Conservation (phyloP, 64 coral and sea anemone species). For the Porites australiensis region DNA sequence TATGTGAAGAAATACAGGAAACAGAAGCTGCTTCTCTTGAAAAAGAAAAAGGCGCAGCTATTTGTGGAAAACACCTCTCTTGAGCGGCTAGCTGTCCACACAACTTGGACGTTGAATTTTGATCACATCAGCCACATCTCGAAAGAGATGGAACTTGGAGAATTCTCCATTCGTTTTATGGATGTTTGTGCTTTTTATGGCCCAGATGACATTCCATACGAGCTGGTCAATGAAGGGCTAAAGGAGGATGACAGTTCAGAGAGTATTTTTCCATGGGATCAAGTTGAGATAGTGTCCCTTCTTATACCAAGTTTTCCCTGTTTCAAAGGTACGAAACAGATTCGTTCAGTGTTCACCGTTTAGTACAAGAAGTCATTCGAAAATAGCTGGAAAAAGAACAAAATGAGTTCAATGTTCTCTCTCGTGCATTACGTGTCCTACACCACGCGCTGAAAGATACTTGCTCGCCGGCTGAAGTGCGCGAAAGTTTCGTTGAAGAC, state of each 20-base stretch:
- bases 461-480: background rate
- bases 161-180: constrained; percentile 41
- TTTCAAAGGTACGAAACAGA: no score
- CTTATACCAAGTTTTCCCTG: constrained; percentile 40
- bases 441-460: constrained; percentile 38
- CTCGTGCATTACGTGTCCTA: constrained; percentile 40
- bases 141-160: background rate
- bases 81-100: background rate
- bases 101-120: constrained; percentile 72
- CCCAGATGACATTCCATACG: no score
- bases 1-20: constrained; percentile 72
- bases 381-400: background rate
- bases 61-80: constrained; percentile 34
- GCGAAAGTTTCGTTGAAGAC: no score
- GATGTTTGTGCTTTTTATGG: constrained; percentile 62
- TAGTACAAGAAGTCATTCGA: no score
- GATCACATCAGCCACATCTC: constrained; percentile 33
- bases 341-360: no score
- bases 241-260: background rate
- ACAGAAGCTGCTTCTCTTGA: constrained; percentile 47
- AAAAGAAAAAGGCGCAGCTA: constrained; percentile 48
- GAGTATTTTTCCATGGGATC: background rate
- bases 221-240: constrained; percentile 70
- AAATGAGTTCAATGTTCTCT: constrained; percentile 31
- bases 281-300: constrained; percentile 44